A percentile compares a stretch with the other conserved stretches of the same genome.
Evolutionary conservation across 2,888 invertebrate genomes (phyloP).

Genomic region (Terebella lapidaria): DNA sequence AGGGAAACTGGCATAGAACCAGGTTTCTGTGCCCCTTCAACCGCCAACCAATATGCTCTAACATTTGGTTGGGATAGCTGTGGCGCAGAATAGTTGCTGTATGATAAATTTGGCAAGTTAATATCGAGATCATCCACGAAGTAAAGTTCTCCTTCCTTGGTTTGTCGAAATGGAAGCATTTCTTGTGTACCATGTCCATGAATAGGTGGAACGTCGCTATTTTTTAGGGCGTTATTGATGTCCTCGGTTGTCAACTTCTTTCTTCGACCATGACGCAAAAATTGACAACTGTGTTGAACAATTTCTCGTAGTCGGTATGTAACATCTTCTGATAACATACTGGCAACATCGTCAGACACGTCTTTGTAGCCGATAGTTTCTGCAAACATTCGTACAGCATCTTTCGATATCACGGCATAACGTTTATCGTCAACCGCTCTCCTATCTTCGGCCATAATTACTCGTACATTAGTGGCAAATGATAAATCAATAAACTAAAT

Average conservation of each 20-base stretch:
- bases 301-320: constrained; percentile 50
- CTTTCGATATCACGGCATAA: constrained; percentile 47
- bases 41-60: constrained; percentile 48
- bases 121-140: constrained; percentile 45
- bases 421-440: constrained; percentile 14
- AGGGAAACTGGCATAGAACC: constrained; percentile 21
- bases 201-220: too few species aligned
- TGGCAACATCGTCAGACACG: constrained; percentile 41
- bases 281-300: too few species aligned
- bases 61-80: background rate
- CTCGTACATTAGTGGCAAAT: too few species aligned
- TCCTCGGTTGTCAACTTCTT: too few species aligned
- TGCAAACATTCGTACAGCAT: constrained; percentile 43
- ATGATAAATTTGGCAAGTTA: constrained; percentile 29
- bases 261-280: too few species aligned
- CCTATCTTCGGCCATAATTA: background rate
- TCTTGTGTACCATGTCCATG: constrained; percentile 44
- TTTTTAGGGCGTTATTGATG: too few species aligned
- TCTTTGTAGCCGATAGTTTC: constrained; percentile 43
- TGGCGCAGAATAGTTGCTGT: background rate
- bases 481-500: too few species aligned
- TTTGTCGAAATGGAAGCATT: constrained; percentile 34
- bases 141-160: constrained; percentile 44
- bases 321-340: constrained; percentile 49
- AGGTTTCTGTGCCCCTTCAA: constrained; percentile 44